Base-by-base conservation (phyloP, 2,888 invertebrate species). In the Hesperia comma region DNA sequence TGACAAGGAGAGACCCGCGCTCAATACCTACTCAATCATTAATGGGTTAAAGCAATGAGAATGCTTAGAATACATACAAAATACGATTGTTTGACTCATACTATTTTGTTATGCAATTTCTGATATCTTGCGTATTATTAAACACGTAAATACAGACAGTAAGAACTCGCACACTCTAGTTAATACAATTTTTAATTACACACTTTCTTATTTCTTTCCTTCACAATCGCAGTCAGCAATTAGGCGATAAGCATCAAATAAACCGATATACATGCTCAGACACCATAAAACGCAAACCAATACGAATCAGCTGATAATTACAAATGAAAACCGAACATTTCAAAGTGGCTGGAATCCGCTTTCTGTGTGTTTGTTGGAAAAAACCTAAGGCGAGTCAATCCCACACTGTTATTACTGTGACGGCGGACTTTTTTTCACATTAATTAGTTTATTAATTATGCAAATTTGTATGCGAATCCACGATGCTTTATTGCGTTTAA, bases 391-490 rank as follows among this genome's bases (percentile, higher is more conserved):
- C 58, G 32, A 53, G 60, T 61, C 60, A 60, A 66, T 61, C 66
- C 66, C 66, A 66, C 66, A 66, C 66, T 82, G 76, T 84, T 83
- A 85, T 87, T 85, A 86, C 74, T 71, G 74, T 75, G 71, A 76
- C 64, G 53, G 64, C 64, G 49, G 32, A 70, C 67, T 70, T 72
- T 85, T 86, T 86, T 87, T 82, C 80, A 78, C 78, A 84, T 85
- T 90, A 89, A 91, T 90, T 90, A 88, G 85, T 86, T 84, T 85
- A 90, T 88, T 88, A 90, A 90, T 88, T 89, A 90, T 90, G 90
- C 82, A 85, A 88, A 90, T 88, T 85, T 83, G 82, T 86, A 85
- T 88, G 90, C 86, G 89, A 89, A 87, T 90, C 84, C 79, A 78
- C 85, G 86, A 88, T 89, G 85, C 80, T 86, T 86, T 85, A 87